These are phyloP conservation scores for Drosophila sp. DNA, from an alignment of 1,140 invertebrate genomes.

Conservation along the genomic window DNA sequence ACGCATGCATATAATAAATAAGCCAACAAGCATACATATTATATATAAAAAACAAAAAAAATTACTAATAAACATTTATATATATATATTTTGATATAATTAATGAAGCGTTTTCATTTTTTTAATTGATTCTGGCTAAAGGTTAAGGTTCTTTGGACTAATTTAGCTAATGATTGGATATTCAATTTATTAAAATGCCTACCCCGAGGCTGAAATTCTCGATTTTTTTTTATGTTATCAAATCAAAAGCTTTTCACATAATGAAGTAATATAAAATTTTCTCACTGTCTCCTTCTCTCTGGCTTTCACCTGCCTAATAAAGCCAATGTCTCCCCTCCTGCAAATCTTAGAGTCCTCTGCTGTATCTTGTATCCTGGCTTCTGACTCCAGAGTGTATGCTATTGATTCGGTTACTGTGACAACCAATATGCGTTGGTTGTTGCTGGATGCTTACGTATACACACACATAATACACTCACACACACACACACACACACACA, in stretches of 20 bases:
- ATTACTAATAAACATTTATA: constrained; percentile 72
- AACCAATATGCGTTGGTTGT: constrained; percentile 60
- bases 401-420: constrained; percentile 77
- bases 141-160: constrained; percentile 14
- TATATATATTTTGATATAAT: constrained; percentile 63
- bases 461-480: constrained; percentile 19
- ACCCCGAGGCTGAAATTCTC: background rate
- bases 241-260: constrained; percentile 70
- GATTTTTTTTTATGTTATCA: constrained; percentile 62
- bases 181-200: constrained; percentile 46
- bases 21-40: constrained; percentile 17
- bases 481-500: constrained; percentile 29
- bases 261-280: constrained; percentile 75
- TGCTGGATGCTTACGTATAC: constrained; percentile 64
- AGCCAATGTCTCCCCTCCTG: constrained; percentile 26
- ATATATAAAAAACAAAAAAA: constrained; percentile 26
- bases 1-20: constrained; percentile 21
- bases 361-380: background rate
- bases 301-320: constrained; percentile 68
- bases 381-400: constrained; percentile 27
- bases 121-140: constrained; percentile 25
- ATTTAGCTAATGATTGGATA: constrained; percentile 50
- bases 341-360: background rate
- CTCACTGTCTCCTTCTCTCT: constrained; percentile 30
- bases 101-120: constrained; percentile 35